Evolutionary conservation across 1,140 invertebrate species (phyloP).

Genomic region (Chrysoperla carnea): DNA sequence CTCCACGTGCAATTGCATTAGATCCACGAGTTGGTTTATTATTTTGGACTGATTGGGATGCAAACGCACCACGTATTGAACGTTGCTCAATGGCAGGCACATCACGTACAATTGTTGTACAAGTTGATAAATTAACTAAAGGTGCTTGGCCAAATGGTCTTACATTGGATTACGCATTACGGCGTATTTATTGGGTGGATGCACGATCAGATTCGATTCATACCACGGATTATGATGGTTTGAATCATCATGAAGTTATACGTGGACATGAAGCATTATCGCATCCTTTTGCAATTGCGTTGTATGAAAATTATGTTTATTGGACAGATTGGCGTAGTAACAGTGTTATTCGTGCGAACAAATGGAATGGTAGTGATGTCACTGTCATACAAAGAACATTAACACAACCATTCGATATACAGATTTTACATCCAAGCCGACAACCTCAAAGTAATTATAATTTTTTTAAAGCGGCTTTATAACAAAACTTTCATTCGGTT

Average conservation of each 20-base stretch:
- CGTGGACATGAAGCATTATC: slow-evolving; percentile 46
- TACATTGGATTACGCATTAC: slow-evolving; percentile 59
- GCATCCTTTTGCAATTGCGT: slow-evolving; percentile 81
- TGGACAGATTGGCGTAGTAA: slow-evolving; percentile 86
- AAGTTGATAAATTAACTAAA: slow-evolving; percentile 43
- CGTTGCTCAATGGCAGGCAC: slow-evolving; percentile 69
- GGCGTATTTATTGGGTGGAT: slow-evolving; percentile 72
- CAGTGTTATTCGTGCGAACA: slow-evolving; percentile 50
- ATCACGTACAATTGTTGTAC: slow-evolving; percentile 30
- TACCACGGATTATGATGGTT: slow-evolving; percentile 62
- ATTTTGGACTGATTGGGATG: slow-evolving; percentile 87
- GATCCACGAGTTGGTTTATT: slow-evolving; percentile 65
- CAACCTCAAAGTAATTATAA: slow-evolving; percentile 34
- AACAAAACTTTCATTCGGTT: no score
- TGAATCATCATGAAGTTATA: slow-evolving; percentile 48
- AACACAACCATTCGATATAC: slow-evolving; percentile 64
- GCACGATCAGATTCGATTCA: slow-evolving; percentile 73
- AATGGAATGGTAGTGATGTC: slow-evolving; percentile 44
- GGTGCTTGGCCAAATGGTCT: slow-evolving; percentile 82
- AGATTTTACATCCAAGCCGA: slow-evolving; percentile 59
- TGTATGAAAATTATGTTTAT: slow-evolving; percentile 70
- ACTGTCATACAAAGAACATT: slow-evolving; percentile 45
- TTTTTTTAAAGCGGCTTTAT: not conserved
- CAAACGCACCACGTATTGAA: slow-evolving; percentile 64
- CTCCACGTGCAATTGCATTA: slow-evolving; percentile 66